Percentiles rank a stretch among this genome's conserved stretches.
Conservation (phyloP, 1,140 invertebrate genomes). For the Daktulosphaira vitifoliae region DNA sequence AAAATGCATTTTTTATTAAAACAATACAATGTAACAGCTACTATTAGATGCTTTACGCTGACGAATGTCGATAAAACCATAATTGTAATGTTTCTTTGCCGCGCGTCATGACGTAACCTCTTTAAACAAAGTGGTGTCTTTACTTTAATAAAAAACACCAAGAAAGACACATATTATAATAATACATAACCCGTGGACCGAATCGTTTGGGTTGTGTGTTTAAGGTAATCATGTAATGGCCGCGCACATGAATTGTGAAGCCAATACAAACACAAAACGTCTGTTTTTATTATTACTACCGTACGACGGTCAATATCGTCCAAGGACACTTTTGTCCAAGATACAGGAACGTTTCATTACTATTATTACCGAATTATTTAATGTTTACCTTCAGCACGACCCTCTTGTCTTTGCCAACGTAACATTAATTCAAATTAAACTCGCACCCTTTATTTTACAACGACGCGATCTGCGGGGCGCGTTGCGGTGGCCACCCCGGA, state of each 20-base stretch:
- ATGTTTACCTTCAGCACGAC: conserved; percentile 23
- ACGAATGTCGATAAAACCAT: too few relatives aligned
- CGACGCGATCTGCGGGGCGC: too few relatives aligned
- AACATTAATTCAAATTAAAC: conserved; percentile 26
- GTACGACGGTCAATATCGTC: conserved; percentile 24
- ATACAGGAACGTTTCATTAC: background rate
- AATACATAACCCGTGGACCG: conserved; percentile 31
- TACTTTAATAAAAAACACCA: background rate
- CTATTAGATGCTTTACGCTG: too few relatives aligned
- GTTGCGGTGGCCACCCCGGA: too few relatives aligned
- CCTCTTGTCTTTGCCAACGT: background rate
- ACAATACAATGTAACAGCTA: too few relatives aligned
- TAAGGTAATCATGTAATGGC: conserved; percentile 34
- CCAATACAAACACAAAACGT: conserved; percentile 10
- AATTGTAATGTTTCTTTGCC: too few relatives aligned
- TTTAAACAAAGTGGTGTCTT: background rate
- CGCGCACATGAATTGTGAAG: conserved; percentile 6
- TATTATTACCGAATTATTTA: conserved; percentile 28
- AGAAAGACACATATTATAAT: conserved; percentile 6
- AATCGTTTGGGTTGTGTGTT: conserved; percentile 32
- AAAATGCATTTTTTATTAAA: too few relatives aligned
- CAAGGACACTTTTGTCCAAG: conserved; percentile 12
- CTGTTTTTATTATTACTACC: conserved; percentile 13
- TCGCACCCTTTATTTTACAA: too few relatives aligned
- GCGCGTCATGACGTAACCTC: too few relatives aligned